Conservation (phyloP, 2,113 vertebrate genomes). For the Hyaena hyaena region DNA sequence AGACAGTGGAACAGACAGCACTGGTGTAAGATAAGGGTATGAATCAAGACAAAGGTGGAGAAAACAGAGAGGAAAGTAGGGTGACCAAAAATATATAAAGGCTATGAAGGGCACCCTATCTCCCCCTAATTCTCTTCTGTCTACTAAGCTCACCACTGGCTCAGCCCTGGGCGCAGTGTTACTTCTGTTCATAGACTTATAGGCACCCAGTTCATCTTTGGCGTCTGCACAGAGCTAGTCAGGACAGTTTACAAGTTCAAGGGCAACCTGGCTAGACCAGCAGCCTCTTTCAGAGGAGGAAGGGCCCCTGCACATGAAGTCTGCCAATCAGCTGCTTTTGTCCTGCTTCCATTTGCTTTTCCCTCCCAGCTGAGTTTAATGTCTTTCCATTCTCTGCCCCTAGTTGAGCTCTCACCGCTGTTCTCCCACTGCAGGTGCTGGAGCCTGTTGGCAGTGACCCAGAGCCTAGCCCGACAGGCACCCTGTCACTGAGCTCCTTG, state of each 20-base stretch:
- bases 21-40: neutral
- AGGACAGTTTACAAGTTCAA: neutral
- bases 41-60: neutral
- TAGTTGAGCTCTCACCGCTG: slow-evolving; percentile 79
- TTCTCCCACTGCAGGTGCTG: slow-evolving; percentile 79
- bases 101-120: neutral
- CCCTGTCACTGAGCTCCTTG: slow-evolving; percentile 24
- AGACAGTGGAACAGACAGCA: neutral
- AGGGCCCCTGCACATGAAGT: slow-evolving; percentile 69
- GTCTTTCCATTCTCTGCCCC: slow-evolving; percentile 77
- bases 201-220: neutral
- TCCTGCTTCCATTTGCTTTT: slow-evolving; percentile 73
- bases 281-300: slow-evolving; percentile 45
- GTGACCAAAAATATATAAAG: neutral
- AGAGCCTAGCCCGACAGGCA: slow-evolving; percentile 19
- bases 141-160: neutral
- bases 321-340: slow-evolving; percentile 84
- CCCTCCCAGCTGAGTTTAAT: slow-evolving; percentile 71
- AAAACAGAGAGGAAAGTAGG: neutral
- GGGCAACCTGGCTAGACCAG: neutral
- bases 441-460: slow-evolving; percentile 81
- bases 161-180: neutral
- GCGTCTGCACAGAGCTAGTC: neutral
- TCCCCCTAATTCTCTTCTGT: neutral
- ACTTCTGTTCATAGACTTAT: neutral